Percentiles rank a stretch among this genome's conserved stretches.
Conservation (phyloP, 2,113 vertebrate species). For the Nestor notabilis region DNA sequence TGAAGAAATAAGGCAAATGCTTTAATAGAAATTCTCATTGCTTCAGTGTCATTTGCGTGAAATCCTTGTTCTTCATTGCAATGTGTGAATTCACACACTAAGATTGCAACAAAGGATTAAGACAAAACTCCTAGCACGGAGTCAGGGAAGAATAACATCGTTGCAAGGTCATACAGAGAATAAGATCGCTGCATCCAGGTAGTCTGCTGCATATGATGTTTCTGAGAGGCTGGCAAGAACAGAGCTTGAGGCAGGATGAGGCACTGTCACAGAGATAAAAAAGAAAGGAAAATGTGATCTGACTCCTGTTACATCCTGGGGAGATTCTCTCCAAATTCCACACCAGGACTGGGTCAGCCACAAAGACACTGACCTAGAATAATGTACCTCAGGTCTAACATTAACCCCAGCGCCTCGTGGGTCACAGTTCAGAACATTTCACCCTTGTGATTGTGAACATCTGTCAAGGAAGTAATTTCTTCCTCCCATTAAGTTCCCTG, state of each 20-base stretch:
- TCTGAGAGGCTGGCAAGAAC: constrained; percentile 24
- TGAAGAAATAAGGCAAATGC: neutral
- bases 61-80: constrained; percentile 22
- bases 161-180: constrained; percentile 51
- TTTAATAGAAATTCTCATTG: neutral
- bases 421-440: neutral
- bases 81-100: constrained; percentile 5
- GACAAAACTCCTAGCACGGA: neutral
- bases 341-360: neutral
- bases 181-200: constrained; percentile 26
- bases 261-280: constrained; percentile 15
- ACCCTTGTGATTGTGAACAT: neutral
- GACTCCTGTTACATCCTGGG: neutral
- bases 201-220: constrained; percentile 23
- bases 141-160: neutral
- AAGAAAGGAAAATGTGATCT: constrained; percentile 21
- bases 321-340: constrained; percentile 9
- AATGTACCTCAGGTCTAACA: neutral
- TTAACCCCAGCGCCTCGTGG: neutral
- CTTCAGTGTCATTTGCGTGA: constrained; percentile 1
- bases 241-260: constrained; percentile 39
- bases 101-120: constrained; percentile 43
- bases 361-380: constrained; percentile 12
- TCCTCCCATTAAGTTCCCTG: neutral
- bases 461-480: constrained; percentile 21